Percentiles rank a stretch among this genome's conserved stretches.
phyloP scores from a whole-genome alignment of 2,113 vertebrate species.

The Tenebrosternarchus preto region DNA sequence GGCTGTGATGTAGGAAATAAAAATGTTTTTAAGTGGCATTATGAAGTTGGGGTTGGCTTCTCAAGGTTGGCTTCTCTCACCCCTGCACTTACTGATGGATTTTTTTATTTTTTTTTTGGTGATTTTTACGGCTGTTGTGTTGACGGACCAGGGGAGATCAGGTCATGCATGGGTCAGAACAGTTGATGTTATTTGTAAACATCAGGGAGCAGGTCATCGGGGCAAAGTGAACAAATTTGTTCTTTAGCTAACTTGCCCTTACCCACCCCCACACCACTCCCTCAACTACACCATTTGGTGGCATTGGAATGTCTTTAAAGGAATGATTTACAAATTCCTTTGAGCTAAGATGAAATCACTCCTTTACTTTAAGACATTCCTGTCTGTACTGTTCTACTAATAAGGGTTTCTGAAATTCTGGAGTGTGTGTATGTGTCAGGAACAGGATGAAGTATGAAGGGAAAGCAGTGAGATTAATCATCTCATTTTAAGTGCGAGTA shows the following conservation, averaged over 20 bases:
- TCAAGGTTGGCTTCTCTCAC: neutral
- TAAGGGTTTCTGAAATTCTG: neutral
- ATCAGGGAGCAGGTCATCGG: neutral
- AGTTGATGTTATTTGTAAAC: conserved; percentile 35
- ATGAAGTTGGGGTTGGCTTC: conserved; percentile 23
- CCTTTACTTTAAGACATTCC: conserved; percentile 11
- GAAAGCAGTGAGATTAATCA: neutral
- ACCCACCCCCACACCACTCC: neutral
- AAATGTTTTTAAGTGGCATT: neutral
- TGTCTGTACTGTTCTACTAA: neutral
- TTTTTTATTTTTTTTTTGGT: too few relatives aligned
- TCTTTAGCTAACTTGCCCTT: too few relatives aligned
- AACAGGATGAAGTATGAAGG: neutral
- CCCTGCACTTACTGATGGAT: conserved; percentile 33
- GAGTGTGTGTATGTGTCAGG: neutral
- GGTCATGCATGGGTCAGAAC: conserved; percentile 55
- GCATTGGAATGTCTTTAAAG: conserved; percentile 14
- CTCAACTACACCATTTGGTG: neutral
- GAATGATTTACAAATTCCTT: conserved; percentile 16
- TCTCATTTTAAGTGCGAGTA: neutral
- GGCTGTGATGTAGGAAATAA: neutral
- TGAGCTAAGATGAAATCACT: conserved; percentile 7
- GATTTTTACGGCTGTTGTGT: conserved; percentile 50
- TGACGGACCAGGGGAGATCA: conserved; percentile 14
- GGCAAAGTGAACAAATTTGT: neutral